Evolutionary conservation across 2,888 invertebrate genomes (phyloP), one percentile per base, ranked within the genome.

Genomic region (Ornithoptera alexandrae): DNA sequence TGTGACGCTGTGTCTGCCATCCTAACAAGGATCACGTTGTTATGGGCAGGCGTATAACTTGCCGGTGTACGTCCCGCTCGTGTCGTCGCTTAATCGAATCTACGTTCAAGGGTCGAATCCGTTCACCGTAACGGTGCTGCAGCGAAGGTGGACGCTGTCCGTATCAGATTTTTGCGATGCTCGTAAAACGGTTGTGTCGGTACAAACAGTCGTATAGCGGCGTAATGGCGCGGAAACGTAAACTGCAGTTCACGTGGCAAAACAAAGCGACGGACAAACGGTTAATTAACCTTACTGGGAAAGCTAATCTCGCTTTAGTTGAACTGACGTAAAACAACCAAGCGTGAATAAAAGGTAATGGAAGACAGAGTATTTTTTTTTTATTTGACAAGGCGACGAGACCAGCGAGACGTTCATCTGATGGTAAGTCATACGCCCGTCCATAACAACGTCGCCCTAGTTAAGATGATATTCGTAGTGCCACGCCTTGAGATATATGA

Each of bases 141-240:
- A 56, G 10, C 46, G 65, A 76, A 83, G 84, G 82, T 86, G 84
- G 81, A 80, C 84, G 82, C 72, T 81, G 86, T 85, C 87, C 82
- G 85, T 85, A 86, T 89, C 90, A 90, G 90, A 90, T 88, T 87
- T 86, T 85, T 84, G 85, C 83, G 78, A 73, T 80, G 86, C 81
- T 90, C 90, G 90, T 92, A 92, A 92, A 91, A 76, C 77, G 78
- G 78, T 59, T 66, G 66, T 70, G 80, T 82, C 81, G 76, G 79
- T 76, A 77, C 85, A 84, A 86, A 87, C 86, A 86, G 85, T 85
- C 84, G 86, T 81, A 81, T 73, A 74, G 78, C 73, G 76, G 82
- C 77, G 77, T 75, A 80, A 79, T 79, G 78, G 78, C 74, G 68
- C 73, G 78, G 77, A 79, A 78, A 76, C 77, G 79, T 74, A 74